Percentiles rank a stretch among this genome's conserved stretches.
Evolutionary conservation across 2,113 vertebrate genomes (phyloP).

Genomic region (Tenebrosternarchus preto): DNA sequence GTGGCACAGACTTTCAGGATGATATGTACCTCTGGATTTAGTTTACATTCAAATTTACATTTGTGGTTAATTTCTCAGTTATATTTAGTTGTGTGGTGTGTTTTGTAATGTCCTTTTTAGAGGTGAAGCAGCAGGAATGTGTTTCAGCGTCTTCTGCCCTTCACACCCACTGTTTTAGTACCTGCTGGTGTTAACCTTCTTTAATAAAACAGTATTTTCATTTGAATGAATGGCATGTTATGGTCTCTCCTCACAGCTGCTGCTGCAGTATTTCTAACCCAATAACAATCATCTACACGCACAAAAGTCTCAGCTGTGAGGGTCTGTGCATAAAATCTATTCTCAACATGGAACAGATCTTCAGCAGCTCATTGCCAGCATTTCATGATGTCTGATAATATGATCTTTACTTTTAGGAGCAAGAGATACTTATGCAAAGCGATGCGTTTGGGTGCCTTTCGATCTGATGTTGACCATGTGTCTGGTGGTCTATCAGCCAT

Average conservation of each 20-base stretch:
- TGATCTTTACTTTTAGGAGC: slow-evolving; percentile 75
- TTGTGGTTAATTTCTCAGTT: no score
- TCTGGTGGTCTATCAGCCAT: slow-evolving; percentile 67
- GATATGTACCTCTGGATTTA: no score
- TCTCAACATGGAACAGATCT: slow-evolving; percentile 2
- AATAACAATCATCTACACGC: neutral
- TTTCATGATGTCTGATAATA: slow-evolving; percentile 76
- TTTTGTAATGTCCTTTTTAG: neutral
- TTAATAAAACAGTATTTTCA: no score
- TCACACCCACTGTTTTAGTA: no score
- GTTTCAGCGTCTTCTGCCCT: no score
- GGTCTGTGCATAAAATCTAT: neutral
- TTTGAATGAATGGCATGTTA: no score
- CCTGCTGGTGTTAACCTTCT: no score
- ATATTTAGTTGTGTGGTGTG: no score
- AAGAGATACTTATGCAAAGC: slow-evolving; percentile 81
- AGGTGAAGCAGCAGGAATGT: no score
- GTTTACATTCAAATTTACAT: no score
- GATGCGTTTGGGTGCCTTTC: slow-evolving; percentile 77
- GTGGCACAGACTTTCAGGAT: no score
- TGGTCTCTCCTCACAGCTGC: neutral
- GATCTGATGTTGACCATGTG: slow-evolving; percentile 74
- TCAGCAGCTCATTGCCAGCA: neutral
- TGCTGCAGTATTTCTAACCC: neutral
- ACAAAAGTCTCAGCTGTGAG: neutral